Conservation (phyloP, 2,113 vertebrate genomes). For the Dipodomys stephensi region DNA sequence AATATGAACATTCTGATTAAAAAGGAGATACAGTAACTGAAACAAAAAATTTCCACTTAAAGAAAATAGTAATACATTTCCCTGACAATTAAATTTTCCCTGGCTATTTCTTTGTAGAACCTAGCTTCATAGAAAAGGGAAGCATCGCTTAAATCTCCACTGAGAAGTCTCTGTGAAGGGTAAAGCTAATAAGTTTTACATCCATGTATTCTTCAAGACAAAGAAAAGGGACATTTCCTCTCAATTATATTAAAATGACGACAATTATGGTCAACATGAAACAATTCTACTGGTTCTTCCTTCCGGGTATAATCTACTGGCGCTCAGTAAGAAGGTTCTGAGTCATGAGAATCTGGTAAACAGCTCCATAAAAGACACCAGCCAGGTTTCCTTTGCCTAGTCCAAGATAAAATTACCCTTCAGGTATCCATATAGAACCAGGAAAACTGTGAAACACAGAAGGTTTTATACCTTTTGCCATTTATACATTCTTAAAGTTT, state of each 20-base stretch:
- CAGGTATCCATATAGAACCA: neutral
- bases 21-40: neutral
- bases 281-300: neutral
- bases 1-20: constrained; percentile 15
- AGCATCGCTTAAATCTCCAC: neutral
- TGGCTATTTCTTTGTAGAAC: constrained; percentile 12
- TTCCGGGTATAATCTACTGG: neutral
- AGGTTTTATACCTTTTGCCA: neutral
- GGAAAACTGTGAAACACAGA: neutral
- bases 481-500: constrained; percentile 42
- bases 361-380: neutral
- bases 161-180: constrained; percentile 29
- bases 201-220: neutral
- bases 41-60: neutral
- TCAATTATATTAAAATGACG: neutral
- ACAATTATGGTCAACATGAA: neutral
- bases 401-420: constrained; percentile 24
- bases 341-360: neutral
- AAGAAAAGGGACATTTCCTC: neutral
- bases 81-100: neutral
- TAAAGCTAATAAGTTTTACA: constrained; percentile 24
- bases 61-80: neutral
- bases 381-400: neutral
- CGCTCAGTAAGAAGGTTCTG: neutral
- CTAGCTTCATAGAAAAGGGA: constrained; percentile 34